Evolutionary conservation across 2,888 invertebrate species (phyloP).

Genomic region (Isotomurus palustris): DNA sequence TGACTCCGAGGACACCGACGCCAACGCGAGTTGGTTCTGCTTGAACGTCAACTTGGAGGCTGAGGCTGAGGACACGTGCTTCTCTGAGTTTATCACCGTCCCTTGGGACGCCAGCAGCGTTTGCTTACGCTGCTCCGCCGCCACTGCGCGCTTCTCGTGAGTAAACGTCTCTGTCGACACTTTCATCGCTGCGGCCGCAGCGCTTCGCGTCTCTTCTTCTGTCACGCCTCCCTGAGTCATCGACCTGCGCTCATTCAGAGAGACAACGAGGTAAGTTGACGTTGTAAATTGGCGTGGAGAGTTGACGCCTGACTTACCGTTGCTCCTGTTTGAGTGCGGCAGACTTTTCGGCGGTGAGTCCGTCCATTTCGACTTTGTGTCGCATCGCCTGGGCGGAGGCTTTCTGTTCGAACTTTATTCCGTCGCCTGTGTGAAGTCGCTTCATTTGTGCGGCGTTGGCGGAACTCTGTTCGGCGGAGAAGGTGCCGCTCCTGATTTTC

Average conservation of each 20-base stretch:
- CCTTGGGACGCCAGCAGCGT: slow-evolving; percentile 34
- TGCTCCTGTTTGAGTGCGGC: slow-evolving; percentile 67
- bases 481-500: slow-evolving; percentile 71
- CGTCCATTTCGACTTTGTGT: slow-evolving; percentile 75
- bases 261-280: not conserved
- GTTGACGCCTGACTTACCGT: slow-evolving; percentile 53
- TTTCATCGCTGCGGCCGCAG: slow-evolving; percentile 77
- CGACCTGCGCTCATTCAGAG: slow-evolving; percentile 60
- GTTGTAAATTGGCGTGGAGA: not conserved
- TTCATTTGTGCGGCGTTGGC: slow-evolving; percentile 68
- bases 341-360: slow-evolving; percentile 78
- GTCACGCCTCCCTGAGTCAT: slow-evolving; percentile 77
- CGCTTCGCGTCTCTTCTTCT: slow-evolving; percentile 79
- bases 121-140: slow-evolving; percentile 42
- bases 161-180: slow-evolving; percentile 81
- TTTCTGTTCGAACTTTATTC: slow-evolving; percentile 65
- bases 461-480: slow-evolving; percentile 71
- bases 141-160: slow-evolving; percentile 62
- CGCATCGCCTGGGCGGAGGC: slow-evolving; percentile 67
- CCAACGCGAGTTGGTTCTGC: slow-evolving; percentile 38
- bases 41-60: slow-evolving; percentile 74
- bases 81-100: slow-evolving; percentile 67
- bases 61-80: slow-evolving; percentile 67
- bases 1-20: slow-evolving; percentile 52
- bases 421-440: slow-evolving; percentile 73